Evolutionary conservation across 2,888 invertebrate genomes (phyloP), one percentile per base, ranked within the genome.

Genomic region (Lasioglossum vierecki): DNA sequence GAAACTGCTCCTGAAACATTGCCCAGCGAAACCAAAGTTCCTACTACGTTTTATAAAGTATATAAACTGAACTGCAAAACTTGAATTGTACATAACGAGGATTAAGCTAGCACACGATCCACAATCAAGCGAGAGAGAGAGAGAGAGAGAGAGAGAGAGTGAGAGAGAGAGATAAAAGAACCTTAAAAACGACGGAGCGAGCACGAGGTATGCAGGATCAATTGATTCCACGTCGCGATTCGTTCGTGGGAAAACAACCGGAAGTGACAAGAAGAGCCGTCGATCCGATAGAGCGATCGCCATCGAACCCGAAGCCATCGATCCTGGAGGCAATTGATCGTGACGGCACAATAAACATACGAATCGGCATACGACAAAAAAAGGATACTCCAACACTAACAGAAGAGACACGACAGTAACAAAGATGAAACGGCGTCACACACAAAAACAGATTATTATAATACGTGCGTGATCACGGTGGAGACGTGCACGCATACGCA

Each of bases 11-110:
- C 92, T 92, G 92, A 94, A 95, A 94, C 94, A 95, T 95, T 95
- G 95, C 95, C 94, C 95, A 96, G 96, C 95, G 96, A 96, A 96
- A 96, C 96, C 96, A 96, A 96, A 96, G 96, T 96, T 96, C 96
- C 96, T 96, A 96, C 95, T 96, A 95, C 95, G 94, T 95, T 94
- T 95, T 95, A 95, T 95, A 95, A 95, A 95, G 92, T 92, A 91
- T 92, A 90, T 92, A 93, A 70, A 94, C 93, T 93, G 92, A 93
- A 94, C 93, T 93, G 94, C 94, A 66, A 46, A 94, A 94, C 92
- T 93, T 92, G 91, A 91, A 92, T 91, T 94, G 94, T 94, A 94
- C 92, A 94, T 94, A 84, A 93, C 89, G 92, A 93, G 92, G 92
- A 93, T 92, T 93, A 92, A 91, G 93, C 90, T 94, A 94, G 92